Conservation (phyloP, 2,888 invertebrate species). For the Eupithecia pulchellata region DNA sequence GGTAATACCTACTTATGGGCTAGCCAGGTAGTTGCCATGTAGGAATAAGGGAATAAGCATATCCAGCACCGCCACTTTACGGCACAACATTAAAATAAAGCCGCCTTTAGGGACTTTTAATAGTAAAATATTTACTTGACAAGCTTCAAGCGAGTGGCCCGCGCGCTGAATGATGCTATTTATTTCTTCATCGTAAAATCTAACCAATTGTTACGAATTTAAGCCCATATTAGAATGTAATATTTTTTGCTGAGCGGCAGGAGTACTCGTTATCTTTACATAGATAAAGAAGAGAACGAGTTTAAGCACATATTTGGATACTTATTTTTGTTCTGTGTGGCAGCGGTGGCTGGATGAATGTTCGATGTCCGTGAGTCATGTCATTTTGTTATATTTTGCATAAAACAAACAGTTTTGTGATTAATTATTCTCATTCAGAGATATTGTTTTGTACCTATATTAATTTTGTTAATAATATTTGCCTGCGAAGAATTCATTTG, state of each 20-base stretch:
- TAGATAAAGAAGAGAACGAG: not conserved
- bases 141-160: not conserved
- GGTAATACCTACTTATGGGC: not conserved
- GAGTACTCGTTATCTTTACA: too few species aligned
- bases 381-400: conserved; percentile 1
- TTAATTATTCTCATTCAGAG: conserved; percentile 13
- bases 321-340: not conserved
- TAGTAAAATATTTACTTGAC: too few species aligned
- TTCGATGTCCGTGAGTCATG: not conserved
- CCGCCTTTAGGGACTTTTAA: too few species aligned
- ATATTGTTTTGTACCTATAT: conserved; percentile 8
- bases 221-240: not conserved
- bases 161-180: not conserved
- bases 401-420: not conserved
- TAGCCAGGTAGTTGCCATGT: not conserved
- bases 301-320: not conserved
- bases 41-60: not conserved
- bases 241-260: not conserved
- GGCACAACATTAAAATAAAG: not conserved
- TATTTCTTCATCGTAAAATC: not conserved
- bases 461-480: conserved; percentile 17
- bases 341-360: not conserved
- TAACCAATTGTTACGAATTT: not conserved
- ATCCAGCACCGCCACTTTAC: not conserved
- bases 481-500: conserved; percentile 8